Conservation (phyloP, 2,113 vertebrate genomes). For the Xyrauchen texanus region DNA sequence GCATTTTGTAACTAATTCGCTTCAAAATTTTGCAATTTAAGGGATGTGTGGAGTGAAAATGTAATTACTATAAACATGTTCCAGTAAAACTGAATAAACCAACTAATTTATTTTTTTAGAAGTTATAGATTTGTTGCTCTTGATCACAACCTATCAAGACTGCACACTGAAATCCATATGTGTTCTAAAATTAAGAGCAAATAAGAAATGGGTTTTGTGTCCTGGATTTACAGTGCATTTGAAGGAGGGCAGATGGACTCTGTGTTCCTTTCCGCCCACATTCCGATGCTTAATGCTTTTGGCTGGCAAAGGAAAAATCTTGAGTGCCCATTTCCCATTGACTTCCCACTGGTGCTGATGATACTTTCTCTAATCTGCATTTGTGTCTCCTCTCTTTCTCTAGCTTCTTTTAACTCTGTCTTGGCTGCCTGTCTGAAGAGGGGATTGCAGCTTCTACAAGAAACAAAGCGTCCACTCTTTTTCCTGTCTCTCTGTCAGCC, state of each 20-base stretch:
- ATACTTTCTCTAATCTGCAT: slow-evolving; percentile 69
- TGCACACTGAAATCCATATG: not conserved
- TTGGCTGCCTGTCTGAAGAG: slow-evolving; percentile 89
- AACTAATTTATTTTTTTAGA: too few species aligned
- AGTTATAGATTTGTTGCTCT: too few species aligned
- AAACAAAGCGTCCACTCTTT: slow-evolving; percentile 81
- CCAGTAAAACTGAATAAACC: not conserved
- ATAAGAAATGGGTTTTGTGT: not conserved
- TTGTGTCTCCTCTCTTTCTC: slow-evolving; percentile 75
- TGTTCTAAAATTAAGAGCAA: not conserved
- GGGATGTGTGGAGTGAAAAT: not conserved
- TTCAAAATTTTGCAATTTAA: slow-evolving; percentile 10
- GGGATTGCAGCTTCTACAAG: slow-evolving; percentile 83
- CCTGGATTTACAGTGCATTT: not conserved
- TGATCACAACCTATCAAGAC: too few species aligned
- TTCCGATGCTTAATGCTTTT: slow-evolving; percentile 15
- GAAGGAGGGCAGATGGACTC: not conserved
- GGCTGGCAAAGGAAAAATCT: slow-evolving; percentile 19
- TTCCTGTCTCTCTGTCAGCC: slow-evolving; percentile 64
- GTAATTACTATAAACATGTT: not conserved
- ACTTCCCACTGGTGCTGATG: slow-evolving; percentile 22
- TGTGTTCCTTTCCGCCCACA: slow-evolving; percentile 17
- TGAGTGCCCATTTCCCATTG: slow-evolving; percentile 6
- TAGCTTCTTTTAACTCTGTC: slow-evolving; percentile 99
- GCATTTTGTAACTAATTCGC: slow-evolving; percentile 24